Base-by-base conservation (phyloP, 2,113 vertebrate species). In the Brachypteracias leptosomus region DNA sequence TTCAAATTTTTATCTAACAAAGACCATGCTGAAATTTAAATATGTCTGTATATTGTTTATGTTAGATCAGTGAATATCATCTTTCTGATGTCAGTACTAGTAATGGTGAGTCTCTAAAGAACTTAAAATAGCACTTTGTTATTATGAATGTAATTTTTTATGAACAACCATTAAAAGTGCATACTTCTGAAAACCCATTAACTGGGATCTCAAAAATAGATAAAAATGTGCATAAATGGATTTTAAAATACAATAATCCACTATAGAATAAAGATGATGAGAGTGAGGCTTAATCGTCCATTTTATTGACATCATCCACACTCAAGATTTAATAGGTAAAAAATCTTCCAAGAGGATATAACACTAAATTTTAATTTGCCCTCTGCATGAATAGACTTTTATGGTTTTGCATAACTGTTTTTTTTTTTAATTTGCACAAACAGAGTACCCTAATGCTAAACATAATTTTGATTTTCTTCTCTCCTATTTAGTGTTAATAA, bases 1-100 rank as follows among this genome's bases (percentile, higher is more conserved):
- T 94, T 93, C 13, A 3, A 93, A 93, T 92, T 97, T 73, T 91
- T 75, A 95, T 97, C 73, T 78, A 70, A 92, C 96, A 94, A 76
- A 88, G 74, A 90, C 36, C 38, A 67, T 33, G 83, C 73, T 68
- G 38, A 85, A 92, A 78, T 93, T 95, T 85, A 92, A 97, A 91
- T 78, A 42, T 54, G 31, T 71, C 61, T 4, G 1, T 73, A 29
- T 71, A 90, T 46, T 89, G 57, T 70, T 92, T 89, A 54, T 79
- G 54, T 91, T 89, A 81, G 21, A 97, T 65, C n/a, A 85, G 62
- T 76, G 42, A 93, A 62, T 88, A 79, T 28, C 35, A 62, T 80
- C 54, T 73, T 85, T 79, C 76, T 82, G 86, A 94, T 87, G 92
- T 92, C 61, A 89, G 31, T 33, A 49, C 18, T 16, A 90, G 46